phyloP scores from a whole-genome alignment of 2,113 vertebrate species.

The Oryzias melastigma region DNA sequence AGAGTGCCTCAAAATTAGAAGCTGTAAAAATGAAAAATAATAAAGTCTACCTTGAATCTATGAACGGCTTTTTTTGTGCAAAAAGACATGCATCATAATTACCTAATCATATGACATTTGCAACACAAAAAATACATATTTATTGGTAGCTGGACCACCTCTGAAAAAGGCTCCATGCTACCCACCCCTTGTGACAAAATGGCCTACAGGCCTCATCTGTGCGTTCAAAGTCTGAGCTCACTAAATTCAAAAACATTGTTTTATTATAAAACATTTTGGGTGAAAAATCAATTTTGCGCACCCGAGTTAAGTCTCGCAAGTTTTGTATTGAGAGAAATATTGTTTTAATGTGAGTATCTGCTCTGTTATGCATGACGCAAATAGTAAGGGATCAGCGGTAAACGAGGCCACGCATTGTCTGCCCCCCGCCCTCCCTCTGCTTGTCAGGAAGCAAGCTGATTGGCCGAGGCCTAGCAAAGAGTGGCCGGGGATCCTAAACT shows the following conservation, averaged over 20 bases:
- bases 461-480: slow-evolving; percentile 85
- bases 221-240: slow-evolving; percentile 27
- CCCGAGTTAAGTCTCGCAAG: not conserved
- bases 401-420: slow-evolving; percentile 83
- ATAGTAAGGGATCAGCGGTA: slow-evolving; percentile 75
- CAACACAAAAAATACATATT: slow-evolving; percentile 15
- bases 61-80: not conserved
- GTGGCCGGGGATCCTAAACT: slow-evolving; percentile 81
- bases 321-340: slow-evolving; percentile 7
- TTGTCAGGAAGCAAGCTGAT: slow-evolving; percentile 81
- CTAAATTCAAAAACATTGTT: not conserved
- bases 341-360: slow-evolving; percentile 53
- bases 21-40: slow-evolving; percentile 52
- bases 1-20: slow-evolving; percentile 67
- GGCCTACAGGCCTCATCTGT: slow-evolving; percentile 70
- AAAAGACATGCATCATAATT: not conserved
- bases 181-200: slow-evolving; percentile 63
- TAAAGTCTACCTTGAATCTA: slow-evolving; percentile 53
- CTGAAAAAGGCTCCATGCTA: slow-evolving; percentile 32
- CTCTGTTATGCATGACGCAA: slow-evolving; percentile 79
- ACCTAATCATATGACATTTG: not conserved
- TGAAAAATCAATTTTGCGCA: not conserved
- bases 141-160: slow-evolving; percentile 33
- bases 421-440: slow-evolving; percentile 77
- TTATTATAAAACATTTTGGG: not conserved